Base-by-base conservation (phyloP, 37 sponge, comb jelly and placozoan species). In the Theonella swinhoei region DNA sequence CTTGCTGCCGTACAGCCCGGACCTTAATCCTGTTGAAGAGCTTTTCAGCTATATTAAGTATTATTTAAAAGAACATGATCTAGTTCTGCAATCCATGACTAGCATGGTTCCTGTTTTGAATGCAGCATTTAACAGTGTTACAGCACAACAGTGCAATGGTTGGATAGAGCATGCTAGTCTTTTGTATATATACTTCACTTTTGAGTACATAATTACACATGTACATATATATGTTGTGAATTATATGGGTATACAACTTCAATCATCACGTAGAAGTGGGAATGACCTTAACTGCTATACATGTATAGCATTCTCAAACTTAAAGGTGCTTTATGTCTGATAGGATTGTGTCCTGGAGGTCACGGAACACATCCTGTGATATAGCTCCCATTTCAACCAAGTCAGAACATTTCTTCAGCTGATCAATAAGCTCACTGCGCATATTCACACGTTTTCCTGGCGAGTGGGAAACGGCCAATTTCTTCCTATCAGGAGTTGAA, bases 11-110 rank as follows among this genome's bases (percentile, higher is more conserved):
- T 47, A 47, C 54, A 14, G 54, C 14, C 54, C 54, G 14, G 54
- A 47, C 54, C n/a, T 47, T 47, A 47, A 47, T 14, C 54, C 54
- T 17, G 54, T 14, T 17, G 54, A 47, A 47, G 54, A 47, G 14
- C 54, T 47, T 7, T 47, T 47, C n/a, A n/a, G n/a, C n/a, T n/a
- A n/a, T n/a, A n/a, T n/a, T n/a, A 75, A 75, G 31, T 75, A 75
- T 75, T 75, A 72, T 38, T 29, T 72, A 4, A 72, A 72, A 23
- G 72, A 72, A 20, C 72, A 72, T 34, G 72, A 72, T 24, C 39
- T 11, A 17, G 33, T 75, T 35, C 28, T 75, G 42, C 76, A 75
- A 75, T 20, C 33, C 8, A 54, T 75, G 22, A 4, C 17, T 22
- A 29, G 8, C 24, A n/a, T 39, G 20, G 4, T 54, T 7, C 40